A percentile compares a stretch with the other conserved stretches of the same genome.
Evolutionary conservation across 2,888 invertebrate species (phyloP).

Genomic region (Drosophila lacicola): DNA sequence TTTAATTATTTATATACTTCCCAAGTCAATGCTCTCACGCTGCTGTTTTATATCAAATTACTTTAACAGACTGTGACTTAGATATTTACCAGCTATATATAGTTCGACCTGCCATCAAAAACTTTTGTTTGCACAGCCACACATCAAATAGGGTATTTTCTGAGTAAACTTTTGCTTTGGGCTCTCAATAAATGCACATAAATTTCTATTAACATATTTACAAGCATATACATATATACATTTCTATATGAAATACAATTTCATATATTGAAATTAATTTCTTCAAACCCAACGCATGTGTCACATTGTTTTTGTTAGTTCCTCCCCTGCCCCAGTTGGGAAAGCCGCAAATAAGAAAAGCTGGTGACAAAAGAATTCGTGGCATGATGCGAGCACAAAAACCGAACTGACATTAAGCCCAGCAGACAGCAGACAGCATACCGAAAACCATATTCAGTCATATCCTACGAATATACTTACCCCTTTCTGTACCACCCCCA

Average conservation of each 20-base stretch:
- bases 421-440: constrained; percentile 22
- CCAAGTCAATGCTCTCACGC: not conserved
- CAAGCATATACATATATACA: constrained; percentile 10
- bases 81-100: constrained; percentile 1
- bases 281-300: constrained; percentile 47
- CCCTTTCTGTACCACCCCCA: constrained; percentile 12
- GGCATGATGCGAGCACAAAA: constrained; percentile 37
- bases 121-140: not conserved
- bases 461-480: constrained; percentile 24
- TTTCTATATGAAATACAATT: constrained; percentile 7
- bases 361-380: constrained; percentile 47
- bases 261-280: constrained; percentile 72
- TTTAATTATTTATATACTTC: not conserved
- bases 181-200: constrained; percentile 49
- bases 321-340: not conserved
- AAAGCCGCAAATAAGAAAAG: constrained; percentile 29
- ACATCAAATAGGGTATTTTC: constrained; percentile 1
- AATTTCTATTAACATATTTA: constrained; percentile 61
- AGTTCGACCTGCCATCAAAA: not conserved
- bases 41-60: not conserved
- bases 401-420: constrained; percentile 54
- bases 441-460: constrained; percentile 27
- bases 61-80: not conserved
- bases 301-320: constrained; percentile 50
- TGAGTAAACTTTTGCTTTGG: constrained; percentile 15